These are phyloP conservation scores for Steinernema hermaphroditum DNA, from an alignment of 2,888 invertebrate species.

Conservation along the genomic window DNA sequence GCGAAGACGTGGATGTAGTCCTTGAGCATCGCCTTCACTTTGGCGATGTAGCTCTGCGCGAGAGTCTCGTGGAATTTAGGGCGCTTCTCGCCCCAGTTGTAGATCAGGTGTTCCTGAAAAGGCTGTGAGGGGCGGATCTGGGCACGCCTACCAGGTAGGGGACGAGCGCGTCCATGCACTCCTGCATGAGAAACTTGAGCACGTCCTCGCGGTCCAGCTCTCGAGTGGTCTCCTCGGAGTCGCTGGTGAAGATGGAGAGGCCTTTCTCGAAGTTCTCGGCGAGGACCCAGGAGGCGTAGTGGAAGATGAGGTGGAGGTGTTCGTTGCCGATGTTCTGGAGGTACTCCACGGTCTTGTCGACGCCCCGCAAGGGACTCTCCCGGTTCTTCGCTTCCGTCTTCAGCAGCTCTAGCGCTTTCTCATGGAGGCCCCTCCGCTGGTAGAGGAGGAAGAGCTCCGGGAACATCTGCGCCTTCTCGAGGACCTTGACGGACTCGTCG, in stretches of 20 bases:
- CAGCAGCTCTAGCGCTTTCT: slow-evolving; percentile 85
- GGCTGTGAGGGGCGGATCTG: slow-evolving; percentile 32
- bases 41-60: slow-evolving; percentile 84
- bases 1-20: slow-evolving; percentile 67
- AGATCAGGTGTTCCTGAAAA: slow-evolving; percentile 83
- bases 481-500: slow-evolving; percentile 81
- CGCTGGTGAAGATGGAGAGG: slow-evolving; percentile 80
- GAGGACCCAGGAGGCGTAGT: slow-evolving; percentile 90
- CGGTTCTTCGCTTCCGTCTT: slow-evolving; percentile 73
- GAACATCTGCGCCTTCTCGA: slow-evolving; percentile 38
- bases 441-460: slow-evolving; percentile 90
- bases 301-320: slow-evolving; percentile 84
- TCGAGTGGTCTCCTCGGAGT: slow-evolving; percentile 79
- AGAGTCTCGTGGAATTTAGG: slow-evolving; percentile 86
- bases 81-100: slow-evolving; percentile 83
- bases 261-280: slow-evolving; percentile 85
- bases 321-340: slow-evolving; percentile 83
- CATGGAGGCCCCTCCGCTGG: slow-evolving; percentile 88
- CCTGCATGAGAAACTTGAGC: slow-evolving; percentile 83
- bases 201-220: slow-evolving; percentile 84
- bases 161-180: slow-evolving; percentile 78
- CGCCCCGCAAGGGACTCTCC: slow-evolving; percentile 79
- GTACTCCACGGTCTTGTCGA: slow-evolving; percentile 84
- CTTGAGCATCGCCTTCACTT: slow-evolving; percentile 68
- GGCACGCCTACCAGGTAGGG: slow-evolving; percentile 77